Evolutionary conservation across 1,140 invertebrate species (phyloP).

Genomic region (Babylonia areolata): DNA sequence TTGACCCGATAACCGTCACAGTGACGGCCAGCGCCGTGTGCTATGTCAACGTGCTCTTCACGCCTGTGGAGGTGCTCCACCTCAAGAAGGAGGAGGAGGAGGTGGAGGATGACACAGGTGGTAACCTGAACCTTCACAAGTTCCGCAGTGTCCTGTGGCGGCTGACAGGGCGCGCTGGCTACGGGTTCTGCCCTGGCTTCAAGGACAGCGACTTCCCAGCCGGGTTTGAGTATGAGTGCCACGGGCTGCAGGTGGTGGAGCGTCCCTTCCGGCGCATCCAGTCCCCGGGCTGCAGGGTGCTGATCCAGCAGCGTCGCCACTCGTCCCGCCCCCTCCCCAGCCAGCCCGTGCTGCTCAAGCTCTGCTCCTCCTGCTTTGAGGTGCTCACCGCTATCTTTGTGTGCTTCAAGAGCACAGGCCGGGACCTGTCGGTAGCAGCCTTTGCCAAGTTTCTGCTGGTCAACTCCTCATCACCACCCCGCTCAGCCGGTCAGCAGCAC

Average conservation of each 20-base stretch:
- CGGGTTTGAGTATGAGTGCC: not conserved
- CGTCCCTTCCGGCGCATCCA: conserved; percentile 33
- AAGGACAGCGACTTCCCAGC: conserved; percentile 16
- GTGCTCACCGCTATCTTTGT: not conserved
- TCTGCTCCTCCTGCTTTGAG: conserved; percentile 20
- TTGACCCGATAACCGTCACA: not conserved
- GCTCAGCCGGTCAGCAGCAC: not conserved
- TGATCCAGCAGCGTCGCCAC: not conserved
- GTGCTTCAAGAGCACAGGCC: not conserved
- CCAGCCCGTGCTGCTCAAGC: conserved; percentile 16
- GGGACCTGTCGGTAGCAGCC: not conserved
- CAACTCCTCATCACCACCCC: not conserved
- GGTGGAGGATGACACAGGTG: not conserved
- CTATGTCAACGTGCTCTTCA: conserved; percentile 16
- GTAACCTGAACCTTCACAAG: not conserved
- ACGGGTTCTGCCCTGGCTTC: conserved; percentile 34
- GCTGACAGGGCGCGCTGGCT: conserved; percentile 32
- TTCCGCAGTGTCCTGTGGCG: conserved; percentile 22
- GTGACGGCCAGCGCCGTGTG: conserved; percentile 21
- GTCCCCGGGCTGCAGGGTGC: not conserved
- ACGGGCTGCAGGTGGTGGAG: conserved; percentile 16
- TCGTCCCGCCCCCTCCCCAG: not conserved
- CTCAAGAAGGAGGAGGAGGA: not conserved
- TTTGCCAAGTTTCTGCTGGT: not conserved
- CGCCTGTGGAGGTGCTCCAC: not conserved